These are phyloP conservation scores for Tragulus kanchil DNA, from an alignment of 2,113 vertebrate species.

Conservation along the genomic window DNA sequence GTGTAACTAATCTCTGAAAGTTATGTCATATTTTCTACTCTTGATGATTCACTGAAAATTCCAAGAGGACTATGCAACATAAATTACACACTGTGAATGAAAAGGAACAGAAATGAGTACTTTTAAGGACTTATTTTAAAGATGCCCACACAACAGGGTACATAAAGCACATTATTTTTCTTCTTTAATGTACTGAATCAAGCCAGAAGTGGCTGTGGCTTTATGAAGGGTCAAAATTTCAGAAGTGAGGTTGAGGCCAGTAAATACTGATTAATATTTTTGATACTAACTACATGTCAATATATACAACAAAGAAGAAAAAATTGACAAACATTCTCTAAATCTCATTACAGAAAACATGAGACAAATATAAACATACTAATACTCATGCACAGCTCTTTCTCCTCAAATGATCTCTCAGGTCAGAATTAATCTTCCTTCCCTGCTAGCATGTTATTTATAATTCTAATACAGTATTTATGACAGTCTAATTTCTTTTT, in stretches of 20 bases:
- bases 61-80: neutral
- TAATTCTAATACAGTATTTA: neutral
- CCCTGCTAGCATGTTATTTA: neutral
- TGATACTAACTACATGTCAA: neutral
- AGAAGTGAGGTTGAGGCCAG: conserved; percentile 8
- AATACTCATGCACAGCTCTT: neutral
- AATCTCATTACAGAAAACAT: neutral
- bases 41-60: neutral
- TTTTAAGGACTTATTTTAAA: conserved; percentile 36
- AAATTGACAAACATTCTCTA: too few relatives aligned
- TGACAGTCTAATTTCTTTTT: neutral
- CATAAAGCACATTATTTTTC: neutral
- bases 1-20: neutral
- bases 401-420: neutral
- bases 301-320: conserved; percentile 27
- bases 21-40: neutral
- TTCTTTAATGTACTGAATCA: conserved; percentile 28
- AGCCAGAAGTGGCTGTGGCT: conserved; percentile 2
- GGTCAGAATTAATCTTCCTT: conserved; percentile 28
- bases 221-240: conserved; percentile 35
- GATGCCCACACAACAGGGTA: neutral
- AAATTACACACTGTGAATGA: neutral
- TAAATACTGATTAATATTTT: neutral
- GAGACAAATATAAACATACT: neutral
- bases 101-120: neutral